Conservation (phyloP, 2,113 vertebrate genomes). For the Sciurus niger region DNA sequence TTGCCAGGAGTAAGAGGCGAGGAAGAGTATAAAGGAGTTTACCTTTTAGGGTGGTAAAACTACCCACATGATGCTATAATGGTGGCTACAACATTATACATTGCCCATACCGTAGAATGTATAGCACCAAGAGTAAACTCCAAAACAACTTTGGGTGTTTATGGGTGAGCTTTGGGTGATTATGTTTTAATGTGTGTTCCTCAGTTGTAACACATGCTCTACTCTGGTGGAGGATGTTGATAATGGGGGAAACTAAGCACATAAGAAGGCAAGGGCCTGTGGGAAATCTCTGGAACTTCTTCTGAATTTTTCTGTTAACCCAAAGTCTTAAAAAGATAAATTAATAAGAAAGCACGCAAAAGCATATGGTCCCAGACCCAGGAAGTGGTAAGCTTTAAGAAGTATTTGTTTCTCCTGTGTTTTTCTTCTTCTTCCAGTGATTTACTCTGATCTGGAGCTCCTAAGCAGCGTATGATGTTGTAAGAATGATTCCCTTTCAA, state of each 20-base stretch:
- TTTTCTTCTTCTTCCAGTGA: background rate
- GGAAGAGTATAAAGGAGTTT: background rate
- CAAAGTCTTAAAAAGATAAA: background rate
- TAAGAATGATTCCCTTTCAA: background rate
- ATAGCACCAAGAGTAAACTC: background rate
- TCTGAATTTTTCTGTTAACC: background rate
- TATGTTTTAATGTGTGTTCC: background rate
- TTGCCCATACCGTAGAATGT: background rate
- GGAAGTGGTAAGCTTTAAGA: background rate
- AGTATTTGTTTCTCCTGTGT: conserved; percentile 37
- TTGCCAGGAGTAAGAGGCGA: background rate
- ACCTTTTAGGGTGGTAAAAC: background rate
- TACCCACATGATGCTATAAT: background rate
- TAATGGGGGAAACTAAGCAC: background rate
- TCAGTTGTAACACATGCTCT: background rate
- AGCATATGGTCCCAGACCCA: background rate
- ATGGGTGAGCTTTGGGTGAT: background rate
- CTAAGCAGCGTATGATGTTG: background rate
- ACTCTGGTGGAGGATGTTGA: background rate
- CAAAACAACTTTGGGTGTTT: too few species aligned
- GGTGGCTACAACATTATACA: background rate
- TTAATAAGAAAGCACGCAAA: background rate
- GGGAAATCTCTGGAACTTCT: background rate
- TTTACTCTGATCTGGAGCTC: background rate
- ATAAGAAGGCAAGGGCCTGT: background rate